Evolutionary conservation across 1,140 invertebrate species (phyloP).

Genomic region (Pseudachorutes palmiensis): DNA sequence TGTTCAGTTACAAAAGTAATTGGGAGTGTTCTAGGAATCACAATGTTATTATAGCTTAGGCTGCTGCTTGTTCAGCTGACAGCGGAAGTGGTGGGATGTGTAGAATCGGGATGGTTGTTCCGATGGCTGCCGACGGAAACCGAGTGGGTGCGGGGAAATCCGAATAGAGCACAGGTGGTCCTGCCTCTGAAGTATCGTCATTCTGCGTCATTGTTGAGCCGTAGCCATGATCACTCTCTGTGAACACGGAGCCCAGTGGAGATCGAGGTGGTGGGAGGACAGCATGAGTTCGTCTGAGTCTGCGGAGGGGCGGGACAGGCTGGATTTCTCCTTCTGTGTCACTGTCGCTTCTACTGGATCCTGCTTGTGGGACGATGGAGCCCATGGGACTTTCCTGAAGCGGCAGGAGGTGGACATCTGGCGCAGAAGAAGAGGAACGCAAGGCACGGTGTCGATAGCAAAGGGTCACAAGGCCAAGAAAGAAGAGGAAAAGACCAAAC

Average conservation of each 20-base stretch:
- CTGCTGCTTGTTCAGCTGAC: too few species aligned
- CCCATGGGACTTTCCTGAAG: slow-evolving; percentile 33
- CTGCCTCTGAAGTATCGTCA: slow-evolving; percentile 52
- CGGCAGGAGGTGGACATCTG: slow-evolving; percentile 42
- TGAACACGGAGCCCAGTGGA: slow-evolving; percentile 43
- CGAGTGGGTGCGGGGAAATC: too few species aligned
- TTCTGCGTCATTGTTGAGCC: slow-evolving; percentile 91
- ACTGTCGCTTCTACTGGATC: slow-evolving; percentile 25
- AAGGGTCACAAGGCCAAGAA: slow-evolving; percentile 54
- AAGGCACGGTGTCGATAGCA: slow-evolving; percentile 52
- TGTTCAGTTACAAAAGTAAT: too few species aligned
- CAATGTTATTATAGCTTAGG: too few species aligned
- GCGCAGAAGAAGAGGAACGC: slow-evolving; percentile 29
- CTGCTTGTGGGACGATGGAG: slow-evolving; percentile 28
- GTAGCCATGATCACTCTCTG: slow-evolving; percentile 85
- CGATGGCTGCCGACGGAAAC: too few species aligned
- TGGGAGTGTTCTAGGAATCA: too few species aligned
- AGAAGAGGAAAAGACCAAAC: slow-evolving; percentile 53
- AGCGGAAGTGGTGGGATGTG: too few species aligned
- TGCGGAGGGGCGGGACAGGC: neutral
- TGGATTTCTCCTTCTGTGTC: slow-evolving; percentile 19
- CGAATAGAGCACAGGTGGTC: too few species aligned
- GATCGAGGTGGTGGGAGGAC: slow-evolving; percentile 22
- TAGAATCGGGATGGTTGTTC: too few species aligned
- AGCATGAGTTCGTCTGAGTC: slow-evolving; percentile 8